These are phyloP conservation scores for Dinoponera quadriceps DNA, from an alignment of 1,140 invertebrate genomes.

Conservation along the genomic window DNA sequence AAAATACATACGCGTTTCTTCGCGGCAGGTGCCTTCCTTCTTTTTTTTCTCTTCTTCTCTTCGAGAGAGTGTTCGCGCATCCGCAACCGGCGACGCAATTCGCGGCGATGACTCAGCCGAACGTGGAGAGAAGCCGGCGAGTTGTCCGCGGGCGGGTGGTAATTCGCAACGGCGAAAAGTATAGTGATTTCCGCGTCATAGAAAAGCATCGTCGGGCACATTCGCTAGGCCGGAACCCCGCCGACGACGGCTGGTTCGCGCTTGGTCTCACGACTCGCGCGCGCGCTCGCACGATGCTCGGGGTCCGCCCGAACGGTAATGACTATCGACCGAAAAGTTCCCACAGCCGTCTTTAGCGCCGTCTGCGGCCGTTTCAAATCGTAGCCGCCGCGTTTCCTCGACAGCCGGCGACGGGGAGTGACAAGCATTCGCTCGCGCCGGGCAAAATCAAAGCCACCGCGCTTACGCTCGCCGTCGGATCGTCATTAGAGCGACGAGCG, in stretches of 20 bases:
- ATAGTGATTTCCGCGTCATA: slow-evolving; percentile 21
- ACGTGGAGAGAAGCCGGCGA: not conserved
- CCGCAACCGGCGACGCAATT: slow-evolving; percentile 39
- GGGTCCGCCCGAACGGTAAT: slow-evolving; percentile 26
- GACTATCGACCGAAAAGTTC: slow-evolving; percentile 61
- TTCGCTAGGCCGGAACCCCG: slow-evolving; percentile 2
- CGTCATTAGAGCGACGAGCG: slow-evolving; percentile 6
- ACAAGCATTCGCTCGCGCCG: not conserved
- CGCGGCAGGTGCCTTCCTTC: slow-evolving; percentile 7
- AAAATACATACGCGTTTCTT: not conserved
- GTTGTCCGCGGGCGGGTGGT: not conserved
- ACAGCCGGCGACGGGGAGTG: slow-evolving; percentile 1
- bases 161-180: slow-evolving; percentile 36
- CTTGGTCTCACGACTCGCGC: slow-evolving; percentile 38
- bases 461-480: not conserved
- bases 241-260: slow-evolving; percentile 1
- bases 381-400: slow-evolving; percentile 40
- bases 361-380: slow-evolving; percentile 11
- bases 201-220: slow-evolving; percentile 29
- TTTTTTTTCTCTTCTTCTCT: not conserved
- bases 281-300: slow-evolving; percentile 33
- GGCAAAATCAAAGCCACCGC: slow-evolving; percentile 39
- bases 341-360: slow-evolving; percentile 48
- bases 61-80: not conserved
- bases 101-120: slow-evolving; percentile 32